Conservation (phyloP, 2,888 invertebrate species). For the Girardia tigrina region DNA sequence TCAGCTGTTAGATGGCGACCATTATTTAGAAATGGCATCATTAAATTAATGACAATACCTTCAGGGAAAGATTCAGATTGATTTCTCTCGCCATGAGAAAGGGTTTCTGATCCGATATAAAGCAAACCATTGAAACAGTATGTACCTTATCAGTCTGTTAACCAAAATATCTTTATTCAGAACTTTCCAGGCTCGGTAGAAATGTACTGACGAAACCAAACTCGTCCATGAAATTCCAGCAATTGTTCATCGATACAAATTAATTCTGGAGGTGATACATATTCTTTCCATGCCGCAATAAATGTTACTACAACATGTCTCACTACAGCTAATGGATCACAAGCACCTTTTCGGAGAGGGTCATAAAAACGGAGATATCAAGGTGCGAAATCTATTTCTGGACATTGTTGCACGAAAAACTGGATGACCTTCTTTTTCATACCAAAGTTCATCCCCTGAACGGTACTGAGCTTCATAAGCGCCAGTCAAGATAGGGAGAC, state of each 20-base stretch:
- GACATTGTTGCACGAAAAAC: slow-evolving; percentile 30
- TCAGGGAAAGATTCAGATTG: too few species aligned
- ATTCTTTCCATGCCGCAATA: not conserved
- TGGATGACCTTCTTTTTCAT: slow-evolving; percentile 26
- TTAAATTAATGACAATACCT: too few species aligned
- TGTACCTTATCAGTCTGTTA: too few species aligned
- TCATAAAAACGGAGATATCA: slow-evolving; percentile 24
- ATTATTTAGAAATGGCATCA: too few species aligned
- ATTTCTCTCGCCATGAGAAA: too few species aligned
- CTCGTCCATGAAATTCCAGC: slow-evolving; percentile 21
- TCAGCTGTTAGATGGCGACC: too few species aligned
- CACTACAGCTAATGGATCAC: slow-evolving; percentile 21
- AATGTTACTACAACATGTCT: slow-evolving; percentile 4
- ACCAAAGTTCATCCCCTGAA: not conserved
- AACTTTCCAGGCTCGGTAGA: slow-evolving; percentile 2
- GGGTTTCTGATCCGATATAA: too few species aligned
- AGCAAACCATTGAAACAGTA: too few species aligned
- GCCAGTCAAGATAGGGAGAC: slow-evolving; percentile 20
- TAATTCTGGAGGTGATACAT: not conserved
- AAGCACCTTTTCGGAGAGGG: not conserved
- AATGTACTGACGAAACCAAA: slow-evolving; percentile 1
- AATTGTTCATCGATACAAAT: slow-evolving; percentile 1
- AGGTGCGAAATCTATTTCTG: slow-evolving; percentile 21
- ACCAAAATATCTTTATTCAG: not conserved
- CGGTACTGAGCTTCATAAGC: slow-evolving; percentile 29